Conservation (phyloP, 2,888 invertebrate species). For the Asteroscopus sphinx region DNA sequence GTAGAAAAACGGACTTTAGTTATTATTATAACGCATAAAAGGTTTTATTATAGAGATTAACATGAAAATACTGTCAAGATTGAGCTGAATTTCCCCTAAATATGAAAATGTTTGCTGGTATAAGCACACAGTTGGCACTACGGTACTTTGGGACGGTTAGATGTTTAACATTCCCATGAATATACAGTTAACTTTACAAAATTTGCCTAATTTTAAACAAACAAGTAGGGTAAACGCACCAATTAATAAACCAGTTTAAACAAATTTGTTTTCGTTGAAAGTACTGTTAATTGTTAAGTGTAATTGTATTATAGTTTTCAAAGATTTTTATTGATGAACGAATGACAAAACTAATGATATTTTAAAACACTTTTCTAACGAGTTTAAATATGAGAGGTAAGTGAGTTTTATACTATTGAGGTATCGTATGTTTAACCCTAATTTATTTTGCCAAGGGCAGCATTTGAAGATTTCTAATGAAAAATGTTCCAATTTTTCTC, state of each 20-base stretch:
- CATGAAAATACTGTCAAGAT: constrained; percentile 41
- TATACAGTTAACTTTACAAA: constrained; percentile 4
- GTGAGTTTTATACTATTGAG: constrained; percentile 43
- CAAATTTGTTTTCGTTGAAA: neutral
- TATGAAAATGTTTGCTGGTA: constrained; percentile 12
- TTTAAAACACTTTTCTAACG: constrained; percentile 5
- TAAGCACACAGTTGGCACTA: constrained; percentile 65
- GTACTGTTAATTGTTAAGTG: neutral
- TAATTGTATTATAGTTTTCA: neutral
- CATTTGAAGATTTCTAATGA: constrained; percentile 6
- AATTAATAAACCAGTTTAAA: constrained; percentile 7
- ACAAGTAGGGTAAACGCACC: constrained; percentile 18
- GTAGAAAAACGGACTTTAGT: no score
- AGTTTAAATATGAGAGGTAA: constrained; percentile 17
- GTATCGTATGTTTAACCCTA: constrained; percentile 29
- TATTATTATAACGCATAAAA: no score
- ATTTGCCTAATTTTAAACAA: constrained; percentile 17
- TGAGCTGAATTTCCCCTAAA: constrained; percentile 40
- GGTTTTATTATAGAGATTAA: neutral
- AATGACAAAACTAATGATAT: neutral
- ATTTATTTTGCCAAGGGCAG: constrained; percentile 5
- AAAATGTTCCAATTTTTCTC: neutral
- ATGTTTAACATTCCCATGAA: constrained; percentile 8
- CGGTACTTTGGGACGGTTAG: constrained; percentile 52
- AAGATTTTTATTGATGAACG: no score